Conservation (phyloP, 2,888 invertebrate species). For the Sycophila texana region DNA sequence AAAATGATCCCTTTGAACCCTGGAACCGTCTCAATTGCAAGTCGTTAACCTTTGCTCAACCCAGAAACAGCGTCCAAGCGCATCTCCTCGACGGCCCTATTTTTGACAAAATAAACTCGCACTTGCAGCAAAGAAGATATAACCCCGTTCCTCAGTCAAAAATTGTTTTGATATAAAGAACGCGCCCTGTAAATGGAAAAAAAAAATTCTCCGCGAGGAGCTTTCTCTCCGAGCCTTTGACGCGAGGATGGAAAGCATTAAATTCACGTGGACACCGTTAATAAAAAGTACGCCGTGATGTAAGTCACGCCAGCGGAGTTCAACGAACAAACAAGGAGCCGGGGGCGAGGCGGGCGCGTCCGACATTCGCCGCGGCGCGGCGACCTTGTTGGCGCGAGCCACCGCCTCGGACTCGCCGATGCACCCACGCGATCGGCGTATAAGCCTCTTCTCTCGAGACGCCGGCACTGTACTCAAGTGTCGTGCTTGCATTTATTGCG, state of each 20-base stretch:
- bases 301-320: constrained; percentile 13
- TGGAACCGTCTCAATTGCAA: no score
- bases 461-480: constrained; percentile 12
- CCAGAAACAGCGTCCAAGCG: no score
- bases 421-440: no score
- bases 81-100: no score
- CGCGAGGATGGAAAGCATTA: neutral
- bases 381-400: neutral
- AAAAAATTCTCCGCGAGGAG: neutral
- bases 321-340: constrained; percentile 31
- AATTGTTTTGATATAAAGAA: no score
- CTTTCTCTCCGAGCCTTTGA: neutral
- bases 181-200: no score
- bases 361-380: constrained; percentile 24
- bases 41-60: no score
- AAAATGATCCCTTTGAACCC: no score
- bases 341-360: constrained; percentile 7
- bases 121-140: no score
- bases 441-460: neutral
- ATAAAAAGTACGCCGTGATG: neutral
- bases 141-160: no score
- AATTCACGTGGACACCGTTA: neutral
- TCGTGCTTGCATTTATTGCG: no score
- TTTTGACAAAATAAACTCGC: no score
- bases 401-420: constrained; percentile 23